Evolutionary conservation across 2,113 vertebrate species (phyloP).

Genomic region (Panurus biarmicus): DNA sequence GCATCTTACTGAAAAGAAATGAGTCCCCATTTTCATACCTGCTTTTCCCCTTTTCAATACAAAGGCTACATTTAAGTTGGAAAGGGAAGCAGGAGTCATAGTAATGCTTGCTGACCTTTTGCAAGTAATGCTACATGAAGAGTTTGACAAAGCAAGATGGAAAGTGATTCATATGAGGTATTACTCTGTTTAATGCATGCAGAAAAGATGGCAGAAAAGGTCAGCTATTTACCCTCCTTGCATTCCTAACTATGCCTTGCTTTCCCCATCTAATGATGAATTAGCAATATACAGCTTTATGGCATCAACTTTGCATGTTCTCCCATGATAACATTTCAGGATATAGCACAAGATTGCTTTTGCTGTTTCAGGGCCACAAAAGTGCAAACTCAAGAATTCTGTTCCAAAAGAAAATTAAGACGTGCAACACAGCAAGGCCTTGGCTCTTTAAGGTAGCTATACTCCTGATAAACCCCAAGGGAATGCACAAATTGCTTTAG

Average conservation of each 20-base stretch:
- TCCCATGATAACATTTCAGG: neutral
- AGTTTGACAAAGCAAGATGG: constrained; percentile 20
- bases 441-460: neutral
- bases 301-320: neutral
- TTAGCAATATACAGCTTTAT: neutral
- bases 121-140: constrained; percentile 8
- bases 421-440: rapidly evolving
- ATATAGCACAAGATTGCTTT: neutral
- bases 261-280: neutral
- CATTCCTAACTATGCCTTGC: neutral
- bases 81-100: neutral
- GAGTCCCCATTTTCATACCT: neutral
- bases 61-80: neutral
- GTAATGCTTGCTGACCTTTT: constrained; percentile 45
- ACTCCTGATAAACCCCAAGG: neutral
- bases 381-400: neutral
- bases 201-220: constrained; percentile 25
- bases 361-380: neutral
- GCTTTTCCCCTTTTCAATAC: neutral
- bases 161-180: constrained; percentile 4
- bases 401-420: neutral
- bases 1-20: neutral
- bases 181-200: neutral
- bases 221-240: neutral
- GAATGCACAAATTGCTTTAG: neutral